Base-by-base conservation (phyloP, 2,797 vertebrate genomes). In the Melanogrammus aeglefinus region DNA sequence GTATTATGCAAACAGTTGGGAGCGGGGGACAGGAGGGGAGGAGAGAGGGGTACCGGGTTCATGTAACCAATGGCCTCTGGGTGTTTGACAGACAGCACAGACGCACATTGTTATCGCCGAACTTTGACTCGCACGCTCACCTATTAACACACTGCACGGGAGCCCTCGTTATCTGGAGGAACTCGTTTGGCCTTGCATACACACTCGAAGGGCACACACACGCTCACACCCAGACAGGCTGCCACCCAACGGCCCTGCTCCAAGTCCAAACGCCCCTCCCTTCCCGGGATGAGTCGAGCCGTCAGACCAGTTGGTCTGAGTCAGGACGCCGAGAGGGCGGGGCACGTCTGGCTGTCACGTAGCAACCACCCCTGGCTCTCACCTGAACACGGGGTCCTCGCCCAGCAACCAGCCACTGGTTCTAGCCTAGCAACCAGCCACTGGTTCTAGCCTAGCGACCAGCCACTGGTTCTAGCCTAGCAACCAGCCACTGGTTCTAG, bases 121-220 rank as follows among this genome's bases (percentile, higher is more conserved):
- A 41, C 3, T 36, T 72, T 77, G 41, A 33, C 69, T 78, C 72
- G 57, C 79, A 81, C 51, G 73, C 72, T 86, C 73, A 80, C 84
- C 82, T 86, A 79, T 85, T 90, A 86, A 90, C 89, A 90, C 85
- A 85, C 73, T 85, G 77, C 76, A 73, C 86, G 73, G 29, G 5
- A 78, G 78, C 74, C 78, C 75, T 81, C 77, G 18, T 88, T 70
- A 86, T 86, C 88, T 75, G 81, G 85, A 87, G 77, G 33, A 81
- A 89, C 86, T 85, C 84, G 84, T 69, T 21, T 21, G 57, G 51
- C 3, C 4, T 41, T 7, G 8, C 36, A 63, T 16, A 24, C 21
- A n/a, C 57, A 24, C 7, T 8, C 57, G 1, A 6, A 6, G 6
- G 21, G 18, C 57, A 10, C 57, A 10, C n/a, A 9, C 57, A 63